Evolutionary conservation across 1,140 invertebrate genomes (phyloP).

Genomic region (Agraylea sexmaculata): DNA sequence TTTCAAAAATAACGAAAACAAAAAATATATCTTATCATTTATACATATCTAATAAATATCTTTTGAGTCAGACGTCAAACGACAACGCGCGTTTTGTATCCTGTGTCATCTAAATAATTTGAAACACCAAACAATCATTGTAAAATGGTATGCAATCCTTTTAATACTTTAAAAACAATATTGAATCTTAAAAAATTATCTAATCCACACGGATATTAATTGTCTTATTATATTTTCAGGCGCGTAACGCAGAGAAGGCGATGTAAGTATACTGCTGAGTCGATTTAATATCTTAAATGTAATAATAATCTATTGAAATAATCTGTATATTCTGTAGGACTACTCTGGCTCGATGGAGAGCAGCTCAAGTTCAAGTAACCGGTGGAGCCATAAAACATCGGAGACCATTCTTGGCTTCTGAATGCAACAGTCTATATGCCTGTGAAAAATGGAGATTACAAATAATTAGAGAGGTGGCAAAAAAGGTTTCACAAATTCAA

Average conservation of each 20-base stretch:
- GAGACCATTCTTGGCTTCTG: constrained; percentile 84
- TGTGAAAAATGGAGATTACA: constrained; percentile 93
- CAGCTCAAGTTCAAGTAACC: constrained; percentile 79
- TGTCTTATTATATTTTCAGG: constrained; percentile 38
- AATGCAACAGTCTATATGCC: constrained; percentile 80
- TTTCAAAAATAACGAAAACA: too few relatives aligned
- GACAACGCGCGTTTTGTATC: too few relatives aligned
- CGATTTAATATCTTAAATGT: constrained; percentile 10
- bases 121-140: too few relatives aligned
- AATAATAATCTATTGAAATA: constrained; percentile 4
- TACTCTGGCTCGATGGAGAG: constrained; percentile 87
- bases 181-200: too few relatives aligned
- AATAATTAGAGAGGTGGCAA: constrained; percentile 93
- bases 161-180: too few relatives aligned
- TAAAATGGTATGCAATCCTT: too few relatives aligned
- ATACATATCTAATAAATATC: too few relatives aligned
- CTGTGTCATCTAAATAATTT: too few relatives aligned
- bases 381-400: constrained; percentile 65
- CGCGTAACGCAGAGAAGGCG: constrained; percentile 72
- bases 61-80: too few relatives aligned
- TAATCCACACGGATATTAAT: too few relatives aligned
- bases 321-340: constrained; percentile 55
- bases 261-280: constrained; percentile 51
- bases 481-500: constrained; percentile 99
- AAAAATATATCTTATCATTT: too few relatives aligned